A percentile compares a stretch with the other conserved stretches of the same genome.
Conservation (phyloP, 2,113 vertebrate species). For the Mirounga angustirostris region DNA sequence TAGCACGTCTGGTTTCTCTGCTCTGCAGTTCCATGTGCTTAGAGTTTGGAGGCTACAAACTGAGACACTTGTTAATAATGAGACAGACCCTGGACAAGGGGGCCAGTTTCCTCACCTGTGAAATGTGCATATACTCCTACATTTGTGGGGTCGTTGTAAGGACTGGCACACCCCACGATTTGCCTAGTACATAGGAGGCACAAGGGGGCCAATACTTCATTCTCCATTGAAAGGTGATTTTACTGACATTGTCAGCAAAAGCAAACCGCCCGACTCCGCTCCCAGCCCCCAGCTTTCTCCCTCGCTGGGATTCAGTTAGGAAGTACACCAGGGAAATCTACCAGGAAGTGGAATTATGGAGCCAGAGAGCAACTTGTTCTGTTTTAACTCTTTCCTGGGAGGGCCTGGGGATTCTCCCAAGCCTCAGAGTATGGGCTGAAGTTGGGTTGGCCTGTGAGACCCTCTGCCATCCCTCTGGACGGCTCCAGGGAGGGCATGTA, state of each 20-base stretch:
- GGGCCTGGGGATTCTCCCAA: not conserved
- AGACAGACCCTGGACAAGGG: not conserved
- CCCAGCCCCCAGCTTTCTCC: not conserved
- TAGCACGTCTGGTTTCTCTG: not conserved
- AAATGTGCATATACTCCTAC: not conserved
- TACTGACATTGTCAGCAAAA: not conserved
- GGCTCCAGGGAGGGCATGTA: too few species aligned
- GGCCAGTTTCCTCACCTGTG: not conserved
- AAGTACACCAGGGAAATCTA: conserved; percentile 30
- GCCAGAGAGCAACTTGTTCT: not conserved
- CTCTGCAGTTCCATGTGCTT: not conserved
- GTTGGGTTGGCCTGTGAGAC: not conserved
- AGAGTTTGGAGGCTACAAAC: not conserved
- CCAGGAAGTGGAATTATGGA: not conserved
- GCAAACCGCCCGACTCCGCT: not conserved
- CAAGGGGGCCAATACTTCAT: not conserved
- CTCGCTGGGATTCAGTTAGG: not conserved
- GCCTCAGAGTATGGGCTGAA: not conserved
- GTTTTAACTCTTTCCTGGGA: conserved; percentile 46
- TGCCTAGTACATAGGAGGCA: not conserved
- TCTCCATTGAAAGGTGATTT: not conserved
- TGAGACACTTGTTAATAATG: not conserved
- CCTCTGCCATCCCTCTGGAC: not conserved
- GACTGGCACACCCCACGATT: not conserved
- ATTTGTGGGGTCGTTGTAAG: not conserved